These are phyloP conservation scores for Poecilia wingei DNA, from an alignment of 2,797 vertebrate genomes.

Conservation along the genomic window DNA sequence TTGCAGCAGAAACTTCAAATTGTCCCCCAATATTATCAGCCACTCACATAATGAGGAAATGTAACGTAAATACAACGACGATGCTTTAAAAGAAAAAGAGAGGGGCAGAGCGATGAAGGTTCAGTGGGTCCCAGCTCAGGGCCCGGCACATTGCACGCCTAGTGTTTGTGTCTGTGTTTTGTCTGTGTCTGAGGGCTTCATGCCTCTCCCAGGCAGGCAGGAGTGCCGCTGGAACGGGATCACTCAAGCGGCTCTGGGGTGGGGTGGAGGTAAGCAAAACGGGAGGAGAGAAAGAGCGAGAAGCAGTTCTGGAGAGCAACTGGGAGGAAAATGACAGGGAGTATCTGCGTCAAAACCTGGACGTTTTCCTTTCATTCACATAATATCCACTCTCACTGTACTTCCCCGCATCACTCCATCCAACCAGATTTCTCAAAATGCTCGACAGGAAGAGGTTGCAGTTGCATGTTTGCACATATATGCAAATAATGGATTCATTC, in stretches of 20 bases:
- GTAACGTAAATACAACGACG: not conserved
- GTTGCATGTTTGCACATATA: conserved; percentile 18
- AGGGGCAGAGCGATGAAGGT: conserved; percentile 16
- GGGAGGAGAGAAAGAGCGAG: conserved; percentile 12
- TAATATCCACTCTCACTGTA: conserved; percentile 48
- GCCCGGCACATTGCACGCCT: conserved; percentile 56
- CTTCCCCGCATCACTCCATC: conserved; percentile 18
- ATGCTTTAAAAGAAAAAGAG: conserved; percentile 23
- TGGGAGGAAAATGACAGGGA: conserved; percentile 52
- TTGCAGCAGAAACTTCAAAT: conserved; percentile 4
- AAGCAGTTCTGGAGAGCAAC: conserved; percentile 29
- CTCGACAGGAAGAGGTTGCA: conserved; percentile 29
- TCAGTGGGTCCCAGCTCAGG: conserved; percentile 44
- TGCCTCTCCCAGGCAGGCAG: conserved; percentile 56
- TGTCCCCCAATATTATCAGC: conserved; percentile 1
- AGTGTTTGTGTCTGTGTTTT: conserved; percentile 62
- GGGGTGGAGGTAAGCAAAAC: conserved; percentile 20
- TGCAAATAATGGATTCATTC: conserved; percentile 15
- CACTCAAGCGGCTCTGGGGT: conserved; percentile 59
- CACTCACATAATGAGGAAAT: conserved; percentile 27
- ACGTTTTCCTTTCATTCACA: conserved; percentile 63
- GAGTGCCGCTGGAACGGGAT: conserved; percentile 67
- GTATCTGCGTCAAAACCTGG: conserved; percentile 65
- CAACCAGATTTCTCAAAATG: conserved; percentile 39
- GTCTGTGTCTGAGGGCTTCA: conserved; percentile 56